Evolutionary conservation across 2,888 invertebrate genomes (phyloP).

Genomic region (Tetragonisca angustula): DNA sequence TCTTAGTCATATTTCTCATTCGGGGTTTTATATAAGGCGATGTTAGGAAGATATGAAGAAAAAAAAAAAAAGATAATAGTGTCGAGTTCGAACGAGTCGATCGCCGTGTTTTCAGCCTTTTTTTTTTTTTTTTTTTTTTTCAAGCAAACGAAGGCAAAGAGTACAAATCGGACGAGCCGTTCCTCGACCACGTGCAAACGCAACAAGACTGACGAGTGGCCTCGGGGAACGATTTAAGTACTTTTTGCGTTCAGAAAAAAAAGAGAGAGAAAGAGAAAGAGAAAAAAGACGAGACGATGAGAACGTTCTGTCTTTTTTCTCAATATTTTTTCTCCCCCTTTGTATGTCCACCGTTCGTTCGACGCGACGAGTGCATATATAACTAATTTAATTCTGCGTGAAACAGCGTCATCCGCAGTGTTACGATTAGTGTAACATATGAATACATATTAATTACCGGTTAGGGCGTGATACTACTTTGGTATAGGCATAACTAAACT

Average conservation of each 20-base stretch:
- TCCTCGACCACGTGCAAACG: constrained; percentile 70
- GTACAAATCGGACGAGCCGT: constrained; percentile 38
- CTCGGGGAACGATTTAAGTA: constrained; percentile 51
- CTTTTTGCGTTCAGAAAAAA: constrained; percentile 25
- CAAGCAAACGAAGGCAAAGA: background rate
- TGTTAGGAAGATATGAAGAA: background rate
- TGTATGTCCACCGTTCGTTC: constrained; percentile 44
- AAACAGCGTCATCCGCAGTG: constrained; percentile 46
- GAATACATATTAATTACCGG: constrained; percentile 58
- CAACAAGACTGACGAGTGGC: constrained; percentile 76
- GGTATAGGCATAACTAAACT: constrained; percentile 77
- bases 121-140: background rate
- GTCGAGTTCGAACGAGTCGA: constrained; percentile 4
- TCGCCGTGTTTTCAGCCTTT: background rate
- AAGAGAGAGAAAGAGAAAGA: no score
- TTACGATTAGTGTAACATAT: constrained; percentile 68
- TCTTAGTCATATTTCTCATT: constrained; percentile 59
- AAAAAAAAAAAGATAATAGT: background rate
- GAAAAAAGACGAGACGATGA: background rate
- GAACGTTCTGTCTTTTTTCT: constrained; percentile 4
- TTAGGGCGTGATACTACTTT: constrained; percentile 75
- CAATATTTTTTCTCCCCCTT: background rate
- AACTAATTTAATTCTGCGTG: constrained; percentile 56
- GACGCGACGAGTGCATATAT: constrained; percentile 54
- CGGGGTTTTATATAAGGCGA: constrained; percentile 43